phyloP scores from a whole-genome alignment of 2,888 invertebrate genomes.

The Andrena dorsata region DNA sequence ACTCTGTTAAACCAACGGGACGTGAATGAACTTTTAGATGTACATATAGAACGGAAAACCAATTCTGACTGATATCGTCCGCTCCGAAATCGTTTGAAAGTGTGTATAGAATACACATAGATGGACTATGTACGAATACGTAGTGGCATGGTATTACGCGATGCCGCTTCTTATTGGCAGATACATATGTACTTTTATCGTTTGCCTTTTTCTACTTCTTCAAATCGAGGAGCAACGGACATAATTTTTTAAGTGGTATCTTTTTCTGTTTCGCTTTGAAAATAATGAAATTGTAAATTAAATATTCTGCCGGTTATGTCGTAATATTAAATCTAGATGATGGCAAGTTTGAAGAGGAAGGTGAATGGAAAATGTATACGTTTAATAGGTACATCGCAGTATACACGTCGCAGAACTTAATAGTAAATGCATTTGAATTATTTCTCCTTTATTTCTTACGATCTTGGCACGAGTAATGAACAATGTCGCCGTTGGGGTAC shows the following conservation, averaged over 20 bases:
- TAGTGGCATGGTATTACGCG: too few relatives aligned
- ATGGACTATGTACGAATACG: neutral
- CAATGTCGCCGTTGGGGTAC: conserved; percentile 95
- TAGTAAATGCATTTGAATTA: conserved; percentile 20
- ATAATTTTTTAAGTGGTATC: neutral
- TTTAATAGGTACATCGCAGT: conserved; percentile 52
- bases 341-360: conserved; percentile 1
- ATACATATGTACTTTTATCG: neutral
- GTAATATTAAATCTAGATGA: conserved; percentile 14
- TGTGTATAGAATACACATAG: neutral
- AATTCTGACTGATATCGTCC: too few relatives aligned
- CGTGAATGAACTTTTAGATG: neutral
- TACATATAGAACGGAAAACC: neutral
- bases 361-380: conserved; percentile 45
- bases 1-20: neutral
- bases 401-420: conserved; percentile 47
- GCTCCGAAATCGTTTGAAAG: neutral
- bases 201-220: neutral
- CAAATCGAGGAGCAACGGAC: neutral
- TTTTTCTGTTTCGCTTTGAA: neutral
- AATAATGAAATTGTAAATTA: neutral
- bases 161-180: too few relatives aligned
- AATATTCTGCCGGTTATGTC: neutral
- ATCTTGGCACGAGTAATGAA: conserved; percentile 95
- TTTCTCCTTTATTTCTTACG: conserved; percentile 78